Evolutionary conservation across 2,113 vertebrate genomes (phyloP).

Genomic region (Dermatemys mawii): DNA sequence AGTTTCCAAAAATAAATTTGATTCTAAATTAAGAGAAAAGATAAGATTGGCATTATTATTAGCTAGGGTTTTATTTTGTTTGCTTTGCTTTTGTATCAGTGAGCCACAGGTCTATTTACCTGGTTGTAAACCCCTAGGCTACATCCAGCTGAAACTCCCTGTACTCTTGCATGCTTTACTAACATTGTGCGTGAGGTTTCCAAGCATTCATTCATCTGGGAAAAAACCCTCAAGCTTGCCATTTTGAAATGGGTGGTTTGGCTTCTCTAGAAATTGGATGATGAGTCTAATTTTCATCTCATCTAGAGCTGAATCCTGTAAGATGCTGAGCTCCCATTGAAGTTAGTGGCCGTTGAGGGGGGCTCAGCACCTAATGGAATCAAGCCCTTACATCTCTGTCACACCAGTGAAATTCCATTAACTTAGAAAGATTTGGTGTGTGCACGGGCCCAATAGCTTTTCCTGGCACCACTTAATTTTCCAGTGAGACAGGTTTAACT

Average conservation of each 20-base stretch:
- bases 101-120: background rate
- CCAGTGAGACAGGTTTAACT: background rate
- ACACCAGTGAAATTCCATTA: background rate
- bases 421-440: background rate
- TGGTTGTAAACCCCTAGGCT: background rate
- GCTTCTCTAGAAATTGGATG: background rate
- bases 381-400: background rate
- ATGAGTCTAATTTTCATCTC: background rate
- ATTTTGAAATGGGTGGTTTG: background rate
- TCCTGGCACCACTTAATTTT: background rate
- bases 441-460: background rate
- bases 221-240: background rate
- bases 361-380: fast-evolving
- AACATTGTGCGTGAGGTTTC: background rate
- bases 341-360: background rate
- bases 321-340: fast-evolving
- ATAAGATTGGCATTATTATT: background rate
- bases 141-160: background rate
- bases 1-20: slow-evolving; percentile 28
- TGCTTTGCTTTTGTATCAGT: fast-evolving
- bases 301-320: background rate
- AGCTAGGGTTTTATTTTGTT: background rate
- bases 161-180: background rate
- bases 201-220: background rate
- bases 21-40: background rate